Conservation (phyloP, 2,113 vertebrate species). For the Lamprologus ornatipinnis region DNA sequence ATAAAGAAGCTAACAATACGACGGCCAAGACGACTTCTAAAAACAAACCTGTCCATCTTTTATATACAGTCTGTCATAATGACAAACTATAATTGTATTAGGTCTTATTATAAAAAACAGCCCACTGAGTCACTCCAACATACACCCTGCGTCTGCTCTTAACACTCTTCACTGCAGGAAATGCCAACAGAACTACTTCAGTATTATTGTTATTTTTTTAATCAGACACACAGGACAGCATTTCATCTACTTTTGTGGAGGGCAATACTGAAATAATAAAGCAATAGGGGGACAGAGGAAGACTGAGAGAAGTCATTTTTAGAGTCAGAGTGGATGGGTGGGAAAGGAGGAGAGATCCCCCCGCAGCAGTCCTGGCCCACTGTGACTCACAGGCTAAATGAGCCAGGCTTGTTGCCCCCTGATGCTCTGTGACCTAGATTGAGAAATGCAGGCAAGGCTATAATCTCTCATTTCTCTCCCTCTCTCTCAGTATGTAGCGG, state of each 20-base stretch:
- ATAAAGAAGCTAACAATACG: neutral
- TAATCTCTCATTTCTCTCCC: conserved; percentile 60
- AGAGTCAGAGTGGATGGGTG: neutral
- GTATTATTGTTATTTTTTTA: neutral
- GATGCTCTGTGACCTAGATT: conserved; percentile 76
- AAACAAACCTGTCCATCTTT: neutral
- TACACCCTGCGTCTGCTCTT: neutral
- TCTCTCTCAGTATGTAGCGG: conserved; percentile 2
- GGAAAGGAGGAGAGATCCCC: conserved; percentile 29
- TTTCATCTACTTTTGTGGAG: neutral
- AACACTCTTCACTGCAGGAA: neutral
- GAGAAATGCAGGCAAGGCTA: conserved; percentile 38
- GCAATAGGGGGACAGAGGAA: neutral
- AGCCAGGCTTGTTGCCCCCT: conserved; percentile 64
- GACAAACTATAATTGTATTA: neutral
- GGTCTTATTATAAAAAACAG: neutral
- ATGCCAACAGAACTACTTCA: neutral
- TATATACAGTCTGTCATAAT: neutral
- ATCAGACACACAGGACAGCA: neutral
- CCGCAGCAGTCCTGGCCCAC: conserved; percentile 40
- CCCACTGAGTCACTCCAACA: neutral
- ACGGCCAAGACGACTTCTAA: no score
- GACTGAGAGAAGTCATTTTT: neutral
- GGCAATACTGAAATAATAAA: neutral
- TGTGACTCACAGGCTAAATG: conserved; percentile 65